Evolutionary conservation across 2,113 vertebrate species (phyloP), one percentile per base, ranked within the genome.

Genomic region (Sturnus vulgaris): DNA sequence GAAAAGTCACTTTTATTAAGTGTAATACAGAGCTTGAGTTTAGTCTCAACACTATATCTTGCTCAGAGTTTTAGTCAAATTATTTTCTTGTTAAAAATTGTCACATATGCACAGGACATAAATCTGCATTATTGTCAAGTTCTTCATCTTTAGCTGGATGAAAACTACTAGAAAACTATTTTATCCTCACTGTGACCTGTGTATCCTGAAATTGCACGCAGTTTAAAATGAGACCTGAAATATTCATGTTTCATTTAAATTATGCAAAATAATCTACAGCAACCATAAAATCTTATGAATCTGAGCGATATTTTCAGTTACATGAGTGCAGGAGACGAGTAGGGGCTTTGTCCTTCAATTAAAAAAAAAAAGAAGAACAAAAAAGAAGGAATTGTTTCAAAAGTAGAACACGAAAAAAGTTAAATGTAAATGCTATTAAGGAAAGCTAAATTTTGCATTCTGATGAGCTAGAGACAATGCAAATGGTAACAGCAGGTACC

Each of bases 161-260:
- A 91, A 95, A 90, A 81, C 64, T 95, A 68, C 78, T 46, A 60
- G 50, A 60, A 57, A 65, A 70, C 28, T 23, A 30, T 66, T 70
- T 66, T 61, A 20, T 73, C 60, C 42, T 90, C 10, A 1, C 31
- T 64, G 35, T 68, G 40, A 81, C 75, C 46, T 12, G 1, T 28
- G 20, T 63, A 16, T n/a, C 82, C 78, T 93, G 71, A 86, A 91
- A 83, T 55, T 21, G 10, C 46, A 44, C 44, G 37, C 37, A 50
- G 44, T 91, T 92, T 88, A 83, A 80, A 89, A 92, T 83, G 64
- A 93, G 16, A 90, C 50, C 10, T 90, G 40, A 86, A 95, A 93
- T 92, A 93, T 79, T 85, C 7, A 86, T 68, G 9, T 77, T 9
- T 82, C 86, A 61, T 91, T 94, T 95, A 86, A 97, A 96, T 92